Base-by-base conservation (phyloP, 1,140 invertebrate genomes). In the Rhopalosiphum maidis region DNA sequence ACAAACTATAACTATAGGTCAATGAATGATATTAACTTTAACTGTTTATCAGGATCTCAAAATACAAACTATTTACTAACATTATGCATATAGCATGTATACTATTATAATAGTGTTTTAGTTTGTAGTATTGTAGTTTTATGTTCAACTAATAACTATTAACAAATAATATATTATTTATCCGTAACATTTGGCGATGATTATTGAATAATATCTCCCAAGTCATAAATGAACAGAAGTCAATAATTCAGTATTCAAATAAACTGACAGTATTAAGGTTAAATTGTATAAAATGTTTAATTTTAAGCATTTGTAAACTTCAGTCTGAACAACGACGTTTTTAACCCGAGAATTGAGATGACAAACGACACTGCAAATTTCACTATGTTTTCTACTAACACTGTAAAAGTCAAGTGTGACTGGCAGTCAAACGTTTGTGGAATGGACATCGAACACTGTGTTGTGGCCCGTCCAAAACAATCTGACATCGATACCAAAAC, bases 361-460 rank as follows among this genome's bases (percentile, higher is more conserved):
- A n/a, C 60, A 30, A n/a, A 77, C 15, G 60, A 77, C 1, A 4
- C n/a, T n/a, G 5, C 1, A 3, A 18, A 77, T 77, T 77, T n/a
- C n/a, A 77, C 30, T 77, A n/a, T 35, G 60, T 18, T 55, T n/a
- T n/a, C 22, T 35, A 23, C 25, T n/a, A 46, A 43, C n/a, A n/a
- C 9, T n/a, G 11, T 91, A 18, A 82, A 77, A 46, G 15, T 77
- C 2, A 77, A 48, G 2, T 91, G 90, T 43, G 21, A 77, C 60
- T 91, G 90, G 90, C 30, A n/a, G 18, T 91, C 90, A 1, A 91
- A 91, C 30, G 60, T 91, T 5, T 25, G n/a, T 43, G 60, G 30
- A 77, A 23, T n/a, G 41, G 90, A 91, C 43, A 91, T 91, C 1
- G 30, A 82, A 46, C 41, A 91, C 9, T 91, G 90, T 46, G 43